Percentiles rank a stretch among this genome's conserved stretches.
Conservation (phyloP, 2,113 vertebrate genomes). For the Hippocampus barbouri region DNA sequence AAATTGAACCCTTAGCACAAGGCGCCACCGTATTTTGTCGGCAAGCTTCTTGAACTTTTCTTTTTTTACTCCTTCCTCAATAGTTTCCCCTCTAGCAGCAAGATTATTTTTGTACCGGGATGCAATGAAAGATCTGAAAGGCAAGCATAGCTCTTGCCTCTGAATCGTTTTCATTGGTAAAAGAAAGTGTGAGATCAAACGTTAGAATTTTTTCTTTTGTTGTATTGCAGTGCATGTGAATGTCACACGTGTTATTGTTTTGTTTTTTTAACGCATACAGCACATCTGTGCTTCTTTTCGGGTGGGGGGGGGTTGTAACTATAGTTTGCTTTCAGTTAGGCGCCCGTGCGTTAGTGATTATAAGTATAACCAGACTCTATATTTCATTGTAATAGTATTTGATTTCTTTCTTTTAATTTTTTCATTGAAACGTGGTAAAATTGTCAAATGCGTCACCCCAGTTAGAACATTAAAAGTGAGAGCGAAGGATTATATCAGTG, state of each 20-base stretch:
- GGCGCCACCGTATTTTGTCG: background rate
- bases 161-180: background rate
- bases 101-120: background rate
- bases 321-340: background rate
- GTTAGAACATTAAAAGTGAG: background rate
- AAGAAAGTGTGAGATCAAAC: background rate
- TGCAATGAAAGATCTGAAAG: background rate
- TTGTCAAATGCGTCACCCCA: background rate
- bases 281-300: background rate
- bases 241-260: background rate
- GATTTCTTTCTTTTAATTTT: background rate
- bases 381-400: background rate
- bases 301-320: fast-evolving
- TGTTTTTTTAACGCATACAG: too few relatives aligned
- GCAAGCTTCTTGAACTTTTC: background rate
- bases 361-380: background rate
- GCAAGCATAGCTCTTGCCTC: background rate
- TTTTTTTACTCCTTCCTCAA: background rate
- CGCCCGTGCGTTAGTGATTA: background rate
- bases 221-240: background rate
- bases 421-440: background rate
- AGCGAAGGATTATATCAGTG: background rate
- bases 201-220: background rate
- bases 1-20: background rate
- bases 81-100: background rate